phyloP scores from a whole-genome alignment of 2,888 invertebrate genomes.

The Cephus pygmeus region DNA sequence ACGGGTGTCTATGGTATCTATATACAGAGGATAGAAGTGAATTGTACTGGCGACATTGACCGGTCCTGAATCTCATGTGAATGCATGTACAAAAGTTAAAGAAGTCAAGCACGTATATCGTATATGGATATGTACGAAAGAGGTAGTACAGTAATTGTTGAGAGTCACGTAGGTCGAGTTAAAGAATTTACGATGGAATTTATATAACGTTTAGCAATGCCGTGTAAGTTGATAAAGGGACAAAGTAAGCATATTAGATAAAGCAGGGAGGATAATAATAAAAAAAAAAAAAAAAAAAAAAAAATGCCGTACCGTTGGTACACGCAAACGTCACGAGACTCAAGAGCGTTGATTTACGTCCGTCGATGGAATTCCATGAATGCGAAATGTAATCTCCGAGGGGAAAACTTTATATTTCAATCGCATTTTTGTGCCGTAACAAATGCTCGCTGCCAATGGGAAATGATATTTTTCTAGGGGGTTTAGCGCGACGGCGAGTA shows the following conservation, averaged over 20 bases:
- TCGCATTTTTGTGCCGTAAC: constrained; percentile 38
- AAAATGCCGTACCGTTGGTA: background rate
- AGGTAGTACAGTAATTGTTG: background rate
- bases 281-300: background rate
- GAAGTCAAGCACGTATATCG: background rate
- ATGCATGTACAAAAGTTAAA: background rate
- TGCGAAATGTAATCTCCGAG: constrained; percentile 55
- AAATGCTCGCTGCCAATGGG: constrained; percentile 31
- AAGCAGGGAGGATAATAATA: background rate
- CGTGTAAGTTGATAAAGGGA: background rate
- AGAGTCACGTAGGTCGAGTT: background rate
- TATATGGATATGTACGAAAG: background rate
- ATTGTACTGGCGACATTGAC: background rate
- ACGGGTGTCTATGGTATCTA: background rate
- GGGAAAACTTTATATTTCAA: constrained; percentile 48
- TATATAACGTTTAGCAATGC: too few relatives aligned
- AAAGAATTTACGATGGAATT: too few relatives aligned
- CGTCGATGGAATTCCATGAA: constrained; percentile 54
- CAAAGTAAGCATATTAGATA: background rate
- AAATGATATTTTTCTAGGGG: constrained; percentile 25
- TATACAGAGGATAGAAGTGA: background rate
- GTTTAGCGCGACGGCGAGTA: background rate
- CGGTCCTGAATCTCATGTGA: background rate
- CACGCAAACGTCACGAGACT: background rate
- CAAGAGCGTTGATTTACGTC: constrained; percentile 47